Conservation (phyloP, 2,113 vertebrate genomes). For the Larimichthys crocea region DNA sequence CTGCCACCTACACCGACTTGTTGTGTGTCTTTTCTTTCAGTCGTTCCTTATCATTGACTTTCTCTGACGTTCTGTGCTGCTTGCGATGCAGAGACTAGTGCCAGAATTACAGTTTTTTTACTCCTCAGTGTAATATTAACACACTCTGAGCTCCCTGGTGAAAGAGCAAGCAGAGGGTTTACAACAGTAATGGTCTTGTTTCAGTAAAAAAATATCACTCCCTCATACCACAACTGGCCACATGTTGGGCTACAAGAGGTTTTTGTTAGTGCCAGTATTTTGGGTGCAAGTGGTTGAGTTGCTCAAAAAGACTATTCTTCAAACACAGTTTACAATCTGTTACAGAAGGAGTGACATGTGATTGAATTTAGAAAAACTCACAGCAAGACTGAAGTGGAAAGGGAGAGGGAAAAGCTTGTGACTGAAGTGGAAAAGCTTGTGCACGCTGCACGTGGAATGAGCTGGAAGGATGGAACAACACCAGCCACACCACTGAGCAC, state of each 20-base stretch:
- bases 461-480: conserved; percentile 3
- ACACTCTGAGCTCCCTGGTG: conserved; percentile 6
- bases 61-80: background rate
- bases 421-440: no score
- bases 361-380: conserved; percentile 29
- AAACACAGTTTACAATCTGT: conserved; percentile 2
- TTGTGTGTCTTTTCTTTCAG: background rate
- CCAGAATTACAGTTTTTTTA: conserved; percentile 26
- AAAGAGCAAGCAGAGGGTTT: conserved; percentile 14
- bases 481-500: conserved; percentile 8
- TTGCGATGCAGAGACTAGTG: background rate
- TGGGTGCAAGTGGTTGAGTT: background rate
- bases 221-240: conserved; percentile 16
- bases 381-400: conserved; percentile 17
- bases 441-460: background rate
- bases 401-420: no score
- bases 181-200: conserved; percentile 10
- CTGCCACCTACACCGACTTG: background rate
- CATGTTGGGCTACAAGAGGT: conserved; percentile 16
- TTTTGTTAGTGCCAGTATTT: conserved; percentile 25
- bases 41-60: background rate
- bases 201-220: conserved; percentile 15
- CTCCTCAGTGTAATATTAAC: conserved; percentile 38
- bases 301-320: background rate
- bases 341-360: conserved; percentile 1